Evolutionary conservation across 2,113 vertebrate species (phyloP).

Genomic region (Clarias macrocephalus): DNA sequence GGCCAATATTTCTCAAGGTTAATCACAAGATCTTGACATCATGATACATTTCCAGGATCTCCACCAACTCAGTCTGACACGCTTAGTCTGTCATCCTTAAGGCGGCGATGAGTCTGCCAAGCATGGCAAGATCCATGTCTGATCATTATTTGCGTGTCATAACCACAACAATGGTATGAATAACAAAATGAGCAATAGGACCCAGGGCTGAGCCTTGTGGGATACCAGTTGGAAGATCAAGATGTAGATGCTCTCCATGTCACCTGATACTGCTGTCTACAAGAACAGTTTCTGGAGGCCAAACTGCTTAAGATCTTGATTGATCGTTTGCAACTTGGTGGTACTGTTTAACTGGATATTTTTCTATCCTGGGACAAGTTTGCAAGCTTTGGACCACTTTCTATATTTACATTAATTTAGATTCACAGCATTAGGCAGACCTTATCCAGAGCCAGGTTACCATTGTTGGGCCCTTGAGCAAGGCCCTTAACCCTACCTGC

Average conservation of each 20-base stretch:
- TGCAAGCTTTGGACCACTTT: background rate
- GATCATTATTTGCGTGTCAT: background rate
- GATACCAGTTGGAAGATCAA: background rate
- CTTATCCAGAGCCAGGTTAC: too few relatives aligned
- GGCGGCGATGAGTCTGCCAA: background rate
- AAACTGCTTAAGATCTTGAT: background rate
- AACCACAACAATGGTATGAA: background rate
- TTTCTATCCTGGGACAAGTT: background rate
- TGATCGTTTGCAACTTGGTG: background rate
- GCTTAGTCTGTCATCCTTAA: background rate
- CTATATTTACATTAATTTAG: too few relatives aligned
- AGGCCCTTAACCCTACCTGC: too few relatives aligned
- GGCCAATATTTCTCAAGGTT: background rate
- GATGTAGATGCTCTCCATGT: background rate
- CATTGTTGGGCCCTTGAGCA: too few relatives aligned
- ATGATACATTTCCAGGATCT: background rate
- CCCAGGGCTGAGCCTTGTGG: background rate
- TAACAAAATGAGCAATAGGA: background rate
- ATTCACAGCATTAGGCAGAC: too few relatives aligned
- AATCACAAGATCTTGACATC: background rate
- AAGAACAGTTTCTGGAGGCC: background rate
- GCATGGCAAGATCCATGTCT: background rate
- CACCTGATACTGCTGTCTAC: background rate
- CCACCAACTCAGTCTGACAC: background rate
- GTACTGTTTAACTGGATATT: background rate